Percentiles rank a stretch among this genome's conserved stretches.
Conservation (phyloP, 2,888 invertebrate genomes). For the Tribolium freemani region DNA sequence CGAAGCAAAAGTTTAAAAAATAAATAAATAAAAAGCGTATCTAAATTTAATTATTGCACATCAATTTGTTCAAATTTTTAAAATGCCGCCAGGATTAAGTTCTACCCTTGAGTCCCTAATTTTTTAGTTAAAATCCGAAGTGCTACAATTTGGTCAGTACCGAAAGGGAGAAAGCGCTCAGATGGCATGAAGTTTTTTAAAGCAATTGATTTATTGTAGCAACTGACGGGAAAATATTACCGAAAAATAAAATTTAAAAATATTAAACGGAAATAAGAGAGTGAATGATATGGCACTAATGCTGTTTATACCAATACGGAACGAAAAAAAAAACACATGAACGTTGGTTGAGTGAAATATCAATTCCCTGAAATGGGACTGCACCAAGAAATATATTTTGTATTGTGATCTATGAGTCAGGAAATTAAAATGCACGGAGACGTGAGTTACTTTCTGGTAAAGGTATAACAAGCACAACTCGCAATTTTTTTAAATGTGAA, state of each 20-base stretch:
- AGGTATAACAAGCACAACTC: too few relatives aligned
- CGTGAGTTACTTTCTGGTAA: not conserved
- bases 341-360: not conserved
- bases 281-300: conserved; percentile 28
- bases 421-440: not conserved
- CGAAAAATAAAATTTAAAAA: conserved; percentile 16
- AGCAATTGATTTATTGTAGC: conserved; percentile 18
- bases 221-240: conserved; percentile 1
- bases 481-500: too few relatives aligned
- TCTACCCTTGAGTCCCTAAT: too few relatives aligned
- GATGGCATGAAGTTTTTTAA: conserved; percentile 6
- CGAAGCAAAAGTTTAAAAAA: too few relatives aligned
- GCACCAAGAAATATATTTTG: conserved; percentile 1
- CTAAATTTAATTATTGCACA: not conserved
- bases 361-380: conserved; percentile 4
- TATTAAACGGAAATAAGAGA: conserved; percentile 30
- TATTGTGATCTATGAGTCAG: not conserved
- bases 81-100: too few relatives aligned
- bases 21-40: too few relatives aligned
- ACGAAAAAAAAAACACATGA: conserved; percentile 11
- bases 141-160: not conserved
- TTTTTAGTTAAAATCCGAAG: too few relatives aligned
- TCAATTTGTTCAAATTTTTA: not conserved
- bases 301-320: not conserved
- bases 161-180: not conserved